Conservation (phyloP, 2,888 invertebrate genomes). For the Diabrotica balteata region DNA sequence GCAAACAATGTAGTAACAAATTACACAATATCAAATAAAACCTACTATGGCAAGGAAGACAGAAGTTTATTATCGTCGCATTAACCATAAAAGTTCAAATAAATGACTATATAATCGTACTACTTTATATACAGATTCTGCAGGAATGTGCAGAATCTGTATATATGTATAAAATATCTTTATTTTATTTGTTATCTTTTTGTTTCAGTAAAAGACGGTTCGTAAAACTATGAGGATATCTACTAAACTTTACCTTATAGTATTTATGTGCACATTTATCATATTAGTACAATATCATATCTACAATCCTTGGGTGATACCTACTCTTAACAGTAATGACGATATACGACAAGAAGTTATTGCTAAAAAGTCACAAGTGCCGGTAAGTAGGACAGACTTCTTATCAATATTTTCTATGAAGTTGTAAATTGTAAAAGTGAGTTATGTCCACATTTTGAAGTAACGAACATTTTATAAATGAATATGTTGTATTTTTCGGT, state of each 20-base stretch:
- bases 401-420: no score
- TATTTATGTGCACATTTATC: conserved; percentile 69
- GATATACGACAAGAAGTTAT: conserved; percentile 35
- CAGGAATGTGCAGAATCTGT: background rate
- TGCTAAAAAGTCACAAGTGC: conserved; percentile 41
- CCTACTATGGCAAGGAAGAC: no score
- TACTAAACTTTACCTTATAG: conserved; percentile 71
- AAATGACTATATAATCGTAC: no score
- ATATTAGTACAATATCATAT: conserved; percentile 72
- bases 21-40: no score
- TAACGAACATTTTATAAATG: no score
- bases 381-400: conserved; percentile 35
- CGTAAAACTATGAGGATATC: conserved; percentile 63
- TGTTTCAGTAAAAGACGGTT: conserved; percentile 54
- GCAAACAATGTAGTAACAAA: no score
- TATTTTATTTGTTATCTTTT: conserved; percentile 10
- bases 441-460: no score
- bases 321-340: conserved; percentile 45
- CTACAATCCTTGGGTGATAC: conserved; percentile 62
- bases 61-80: no score
- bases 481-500: no score
- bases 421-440: no score
- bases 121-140: no score
- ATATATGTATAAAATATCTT: background rate
- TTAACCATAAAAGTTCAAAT: no score